Base-by-base conservation (phyloP, 2,113 vertebrate species). In the Microtus pennsylvanicus region DNA sequence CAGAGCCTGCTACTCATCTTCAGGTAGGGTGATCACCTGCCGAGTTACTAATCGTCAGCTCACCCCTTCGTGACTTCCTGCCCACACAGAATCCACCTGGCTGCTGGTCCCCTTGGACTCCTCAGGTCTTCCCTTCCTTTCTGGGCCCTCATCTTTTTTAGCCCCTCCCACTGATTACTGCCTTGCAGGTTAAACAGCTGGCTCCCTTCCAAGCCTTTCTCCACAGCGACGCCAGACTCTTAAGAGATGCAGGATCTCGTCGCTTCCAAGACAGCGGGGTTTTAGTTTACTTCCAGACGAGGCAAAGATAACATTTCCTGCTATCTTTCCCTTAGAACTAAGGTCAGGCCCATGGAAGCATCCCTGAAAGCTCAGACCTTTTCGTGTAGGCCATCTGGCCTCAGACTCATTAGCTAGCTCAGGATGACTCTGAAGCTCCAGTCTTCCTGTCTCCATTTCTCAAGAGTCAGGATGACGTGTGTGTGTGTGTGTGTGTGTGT, bases 241-340 rank as follows among this genome's bases (percentile, higher is more conserved):
- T 72, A 88, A 93, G 93, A 78, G 89, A 33, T 0, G 17, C 65
- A 45, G 26, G 21, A 28, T 19, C 45, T 38, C 12, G 26, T 4
- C 0, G 22, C 26, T 35, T 69, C 47, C 45, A 28, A 28, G 14
- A 6, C 55, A 58, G 55, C 33, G 76, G 76, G n/a, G 3, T 38
- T 77, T 83, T 19, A 28, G 9, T 89, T 87, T 82, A 52, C 61
- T 96, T 93, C 10, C 4, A 70, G 80, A 72, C n/a, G 38, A 92
- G 74, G 55, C 65, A 17, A 80, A 75, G 26, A 7, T 74, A 2
- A 22, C 61, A 13, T 11, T 72, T 63, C 26, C 12, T 24, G 47
- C 7, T 9, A 61, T n/a, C 61, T 19, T 6, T 28, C 65, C 70
- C 52, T 47, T 6, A 33, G 52, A 30, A 42, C 65, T 13, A 2